Evolutionary conservation across 2,888 invertebrate species (phyloP), one percentile per base, ranked within the genome.

Genomic region (Dryobotodes eremita): DNA sequence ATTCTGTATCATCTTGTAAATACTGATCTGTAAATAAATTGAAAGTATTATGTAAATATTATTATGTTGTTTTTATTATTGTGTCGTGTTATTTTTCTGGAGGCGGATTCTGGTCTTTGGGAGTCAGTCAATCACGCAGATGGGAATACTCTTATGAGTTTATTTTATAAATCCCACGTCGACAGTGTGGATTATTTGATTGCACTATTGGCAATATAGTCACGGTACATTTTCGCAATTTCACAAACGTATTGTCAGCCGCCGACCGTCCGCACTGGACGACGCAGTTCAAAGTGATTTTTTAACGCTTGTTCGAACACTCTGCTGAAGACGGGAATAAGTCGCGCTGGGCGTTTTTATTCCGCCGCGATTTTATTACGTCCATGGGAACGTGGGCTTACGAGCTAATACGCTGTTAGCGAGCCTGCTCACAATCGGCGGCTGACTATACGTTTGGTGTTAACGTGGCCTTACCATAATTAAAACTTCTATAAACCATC

Each of bases 11-110:
- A 71, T 69, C 23, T 65, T 90, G 89, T 89, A 89, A 76, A 86
- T 89, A 89, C 71, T 81, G 64, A 75, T 57, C 48, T 84, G 64
- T 82, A 66, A 88, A 85, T 90, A 89, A 89, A 91, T 85, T 89
- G 53, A 84, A 77, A 76, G 79, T 82, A 82, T 87, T 81, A 75
- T 68, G 20, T 57, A 69, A 55, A 55, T 71, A 11, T 31, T 42
- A 3, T 3, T 53, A 1, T 66, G 15, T 69, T 65, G 13, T 77
- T 75, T 74, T 0, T 23, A 10, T 70, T 59, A 42, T 42, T 42
- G 42, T 6, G 42, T 4, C 23, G 23, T 15, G 31, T 53, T 55
- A 36, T 55, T 50, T 50, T 26, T n/a, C 15, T n/a, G 4, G 53
- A 61, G 1, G 15, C 7, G 7, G 36, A 23, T 42, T 13, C 23